These are phyloP conservation scores for Ips typographus DNA, from an alignment of 1,140 invertebrate species.

Conservation along the genomic window DNA sequence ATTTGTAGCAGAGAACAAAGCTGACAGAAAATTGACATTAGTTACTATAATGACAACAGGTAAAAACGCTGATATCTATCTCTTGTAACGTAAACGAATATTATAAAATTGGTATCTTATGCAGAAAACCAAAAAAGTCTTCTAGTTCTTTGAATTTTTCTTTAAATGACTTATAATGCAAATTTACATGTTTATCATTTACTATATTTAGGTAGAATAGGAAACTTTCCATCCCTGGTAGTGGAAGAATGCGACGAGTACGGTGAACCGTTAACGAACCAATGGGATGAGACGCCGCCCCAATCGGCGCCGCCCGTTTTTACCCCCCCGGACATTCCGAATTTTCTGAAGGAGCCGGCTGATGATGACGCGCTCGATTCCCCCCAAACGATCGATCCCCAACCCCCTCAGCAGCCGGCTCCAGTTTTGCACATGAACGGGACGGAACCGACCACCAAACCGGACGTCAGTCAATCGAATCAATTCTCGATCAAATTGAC, in stretches of 20 bases:
- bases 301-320: constrained; percentile 77
- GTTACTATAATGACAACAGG: no score
- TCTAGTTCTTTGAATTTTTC: no score
- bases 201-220: constrained; percentile 45
- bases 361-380: constrained; percentile 27
- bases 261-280: no score
- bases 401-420: constrained; percentile 47
- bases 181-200: constrained; percentile 56
- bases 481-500: constrained; percentile 73
- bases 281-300: constrained; percentile 54
- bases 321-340: constrained; percentile 77
- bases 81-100: no score
- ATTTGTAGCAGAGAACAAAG: no score
- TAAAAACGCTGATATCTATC: constrained; percentile 20
- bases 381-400: constrained; percentile 6
- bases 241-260: no score
- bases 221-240: no score
- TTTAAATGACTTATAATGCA: constrained; percentile 57
- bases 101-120: no score
- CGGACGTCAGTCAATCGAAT: constrained; percentile 40
- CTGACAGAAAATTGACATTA: no score
- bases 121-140: no score
- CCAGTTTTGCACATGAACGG: constrained; percentile 53
- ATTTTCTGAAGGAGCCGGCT: constrained; percentile 50
- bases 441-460: constrained; percentile 38